A percentile compares a stretch with the other conserved stretches of the same genome.
Conservation (phyloP, 2,888 invertebrate genomes). For the Cephus runcator region DNA sequence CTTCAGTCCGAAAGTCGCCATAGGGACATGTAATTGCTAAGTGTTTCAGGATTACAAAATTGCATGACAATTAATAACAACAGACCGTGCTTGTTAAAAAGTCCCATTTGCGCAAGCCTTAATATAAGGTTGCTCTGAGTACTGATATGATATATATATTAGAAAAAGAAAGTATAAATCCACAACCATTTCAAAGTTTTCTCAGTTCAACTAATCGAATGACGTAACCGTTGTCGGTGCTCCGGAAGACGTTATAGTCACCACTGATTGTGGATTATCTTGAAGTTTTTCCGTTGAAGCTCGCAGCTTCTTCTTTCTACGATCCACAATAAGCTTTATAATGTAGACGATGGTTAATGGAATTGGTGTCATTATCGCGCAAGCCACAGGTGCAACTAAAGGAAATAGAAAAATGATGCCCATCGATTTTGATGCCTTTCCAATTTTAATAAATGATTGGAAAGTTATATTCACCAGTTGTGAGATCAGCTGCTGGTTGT, state of each 20-base stretch:
- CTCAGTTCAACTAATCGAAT: not conserved
- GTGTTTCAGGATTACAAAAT: not conserved
- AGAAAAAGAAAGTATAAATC: not conserved
- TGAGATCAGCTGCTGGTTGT: constrained; percentile 89
- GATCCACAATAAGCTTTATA: constrained; percentile 43
- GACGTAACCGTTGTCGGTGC: not conserved
- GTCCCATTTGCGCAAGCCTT: not conserved
- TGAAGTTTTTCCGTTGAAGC: constrained; percentile 47
- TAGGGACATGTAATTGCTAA: not conserved
- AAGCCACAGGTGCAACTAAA: constrained; percentile 87
- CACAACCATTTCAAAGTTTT: not conserved
- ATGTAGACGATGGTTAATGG: constrained; percentile 74
- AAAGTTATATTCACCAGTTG: constrained; percentile 72
- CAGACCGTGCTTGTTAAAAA: not conserved
- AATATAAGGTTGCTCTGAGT: not conserved
- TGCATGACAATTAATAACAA: not conserved
- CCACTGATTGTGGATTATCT: not conserved
- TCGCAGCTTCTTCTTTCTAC: constrained; percentile 35
- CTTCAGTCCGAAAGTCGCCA: constrained; percentile 16
- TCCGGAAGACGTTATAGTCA: not conserved
- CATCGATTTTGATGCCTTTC: not conserved
- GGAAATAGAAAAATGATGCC: constrained; percentile 38
- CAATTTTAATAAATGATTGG: not conserved
- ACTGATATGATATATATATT: not conserved
- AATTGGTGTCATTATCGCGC: constrained; percentile 93